phyloP scores from a whole-genome alignment of 2,888 invertebrate genomes.

The Horisme vitalbata region DNA sequence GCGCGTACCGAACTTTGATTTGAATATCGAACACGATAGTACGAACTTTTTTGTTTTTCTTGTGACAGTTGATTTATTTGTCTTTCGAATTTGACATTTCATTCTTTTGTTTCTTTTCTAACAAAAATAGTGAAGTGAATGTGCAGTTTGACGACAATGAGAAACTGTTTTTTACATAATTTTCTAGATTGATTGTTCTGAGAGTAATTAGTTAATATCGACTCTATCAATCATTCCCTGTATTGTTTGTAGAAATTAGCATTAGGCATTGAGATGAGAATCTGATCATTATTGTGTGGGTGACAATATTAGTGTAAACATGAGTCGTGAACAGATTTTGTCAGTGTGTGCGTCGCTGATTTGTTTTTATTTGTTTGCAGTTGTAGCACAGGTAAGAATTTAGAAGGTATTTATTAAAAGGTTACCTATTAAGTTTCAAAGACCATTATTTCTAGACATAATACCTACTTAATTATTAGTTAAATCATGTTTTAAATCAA shows the following conservation, averaged over 20 bases:
- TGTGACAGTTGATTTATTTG: slow-evolving; percentile 8
- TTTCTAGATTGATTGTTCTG: slow-evolving; percentile 26
- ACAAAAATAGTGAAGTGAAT: slow-evolving; percentile 30
- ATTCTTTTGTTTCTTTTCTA: slow-evolving; percentile 5
- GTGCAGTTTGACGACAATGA: slow-evolving; percentile 21
- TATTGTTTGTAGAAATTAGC: slow-evolving; percentile 30
- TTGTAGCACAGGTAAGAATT: slow-evolving; percentile 48
- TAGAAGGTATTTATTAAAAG: no score
- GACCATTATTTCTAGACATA: no score
- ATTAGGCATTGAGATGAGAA: slow-evolving; percentile 38
- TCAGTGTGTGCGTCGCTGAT: slow-evolving; percentile 50
- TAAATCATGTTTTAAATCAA: no score
- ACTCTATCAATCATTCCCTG: slow-evolving; percentile 26
- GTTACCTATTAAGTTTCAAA: no score
- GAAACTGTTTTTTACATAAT: slow-evolving; percentile 21
- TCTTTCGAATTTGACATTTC: slow-evolving; percentile 20
- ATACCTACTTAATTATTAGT: no score
- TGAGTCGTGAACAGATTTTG: slow-evolving; percentile 52
- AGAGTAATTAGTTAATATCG: slow-evolving; percentile 26
- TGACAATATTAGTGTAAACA: slow-evolving; percentile 40
- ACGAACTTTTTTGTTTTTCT: slow-evolving; percentile 25
- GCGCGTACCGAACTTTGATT: slow-evolving; percentile 37
- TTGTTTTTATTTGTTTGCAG: slow-evolving; percentile 44
- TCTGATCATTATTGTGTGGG: slow-evolving; percentile 37
- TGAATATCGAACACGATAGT: slow-evolving; percentile 39